These are phyloP conservation scores for Ctenopoma kingsleyae DNA, from an alignment of 2,797 vertebrate genomes.

Conservation along the genomic window DNA sequence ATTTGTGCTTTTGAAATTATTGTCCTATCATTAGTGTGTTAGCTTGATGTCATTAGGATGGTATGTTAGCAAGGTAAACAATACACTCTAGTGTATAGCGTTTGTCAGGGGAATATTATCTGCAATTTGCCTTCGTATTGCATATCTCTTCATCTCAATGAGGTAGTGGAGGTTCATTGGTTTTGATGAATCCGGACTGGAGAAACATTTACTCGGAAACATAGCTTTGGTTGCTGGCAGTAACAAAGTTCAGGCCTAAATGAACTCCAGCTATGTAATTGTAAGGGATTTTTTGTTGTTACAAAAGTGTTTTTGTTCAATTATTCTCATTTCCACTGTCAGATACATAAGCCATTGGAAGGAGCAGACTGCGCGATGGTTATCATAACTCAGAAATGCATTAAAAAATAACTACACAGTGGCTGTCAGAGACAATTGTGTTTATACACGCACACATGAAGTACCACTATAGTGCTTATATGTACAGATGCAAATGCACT, in stretches of 20 bases:
- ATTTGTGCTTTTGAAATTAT: slow-evolving; percentile 62
- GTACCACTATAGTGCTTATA: slow-evolving; percentile 45
- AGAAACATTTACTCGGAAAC: slow-evolving; percentile 64
- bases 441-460: slow-evolving; percentile 67
- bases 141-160: slow-evolving; percentile 59
- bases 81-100: slow-evolving; percentile 32
- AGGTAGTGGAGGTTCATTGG: slow-evolving; percentile 57
- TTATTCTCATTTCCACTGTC: slow-evolving; percentile 82
- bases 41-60: slow-evolving; percentile 52
- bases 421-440: slow-evolving; percentile 79
- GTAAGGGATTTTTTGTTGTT: slow-evolving; percentile 66
- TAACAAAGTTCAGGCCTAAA: slow-evolving; percentile 67
- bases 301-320: slow-evolving; percentile 75
- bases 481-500: slow-evolving; percentile 51
- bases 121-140: slow-evolving; percentile 64
- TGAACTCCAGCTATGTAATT: slow-evolving; percentile 76
- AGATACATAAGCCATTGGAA: slow-evolving; percentile 74
- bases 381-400: slow-evolving; percentile 80
- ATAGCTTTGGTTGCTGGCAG: slow-evolving; percentile 71
- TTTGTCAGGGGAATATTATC: slow-evolving; percentile 57
- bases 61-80: slow-evolving; percentile 61
- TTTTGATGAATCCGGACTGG: slow-evolving; percentile 60
- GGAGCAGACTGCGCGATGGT: slow-evolving; percentile 66
- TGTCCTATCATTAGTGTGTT: slow-evolving; percentile 49
- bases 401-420: slow-evolving; percentile 78